phyloP scores from a whole-genome alignment of 2,797 vertebrate species.

The Poecile montanus region DNA sequence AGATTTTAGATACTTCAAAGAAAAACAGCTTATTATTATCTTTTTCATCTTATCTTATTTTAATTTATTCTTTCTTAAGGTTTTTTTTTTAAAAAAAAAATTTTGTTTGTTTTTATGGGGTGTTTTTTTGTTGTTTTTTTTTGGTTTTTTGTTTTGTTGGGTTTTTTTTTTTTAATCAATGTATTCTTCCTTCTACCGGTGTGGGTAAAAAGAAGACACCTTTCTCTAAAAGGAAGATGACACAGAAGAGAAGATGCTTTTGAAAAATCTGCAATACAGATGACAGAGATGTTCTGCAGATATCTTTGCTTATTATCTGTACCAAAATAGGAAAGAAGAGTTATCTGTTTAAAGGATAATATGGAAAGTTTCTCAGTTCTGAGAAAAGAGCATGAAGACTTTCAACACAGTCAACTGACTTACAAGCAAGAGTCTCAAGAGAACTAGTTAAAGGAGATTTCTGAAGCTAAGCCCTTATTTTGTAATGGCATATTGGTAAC shows the following conservation, averaged over 20 bases:
- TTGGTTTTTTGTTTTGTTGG: too few species aligned
- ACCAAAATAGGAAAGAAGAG: neutral
- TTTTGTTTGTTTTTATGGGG: neutral
- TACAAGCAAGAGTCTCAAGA: neutral
- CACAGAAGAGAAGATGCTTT: neutral
- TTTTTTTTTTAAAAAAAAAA: too few species aligned
- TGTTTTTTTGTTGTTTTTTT: too few species aligned
- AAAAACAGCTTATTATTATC: neutral
- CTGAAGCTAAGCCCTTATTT: neutral
- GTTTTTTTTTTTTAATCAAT: neutral
- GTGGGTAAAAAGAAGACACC: neutral
- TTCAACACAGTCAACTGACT: neutral
- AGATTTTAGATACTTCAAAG: neutral
- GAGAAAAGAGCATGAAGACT: neutral
- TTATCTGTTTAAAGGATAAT: neutral
- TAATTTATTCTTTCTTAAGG: neutral
- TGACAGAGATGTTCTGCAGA: neutral
- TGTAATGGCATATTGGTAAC: neutral
- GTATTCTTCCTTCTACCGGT: fast-evolving
- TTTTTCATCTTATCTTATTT: neutral
- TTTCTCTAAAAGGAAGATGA: neutral
- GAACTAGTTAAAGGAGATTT: neutral
- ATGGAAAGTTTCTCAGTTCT: neutral
- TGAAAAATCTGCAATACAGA: neutral
- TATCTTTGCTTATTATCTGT: neutral